These are phyloP conservation scores for Podabrus alpinus DNA, from an alignment of 2,888 invertebrate species.

Conservation along the genomic window DNA sequence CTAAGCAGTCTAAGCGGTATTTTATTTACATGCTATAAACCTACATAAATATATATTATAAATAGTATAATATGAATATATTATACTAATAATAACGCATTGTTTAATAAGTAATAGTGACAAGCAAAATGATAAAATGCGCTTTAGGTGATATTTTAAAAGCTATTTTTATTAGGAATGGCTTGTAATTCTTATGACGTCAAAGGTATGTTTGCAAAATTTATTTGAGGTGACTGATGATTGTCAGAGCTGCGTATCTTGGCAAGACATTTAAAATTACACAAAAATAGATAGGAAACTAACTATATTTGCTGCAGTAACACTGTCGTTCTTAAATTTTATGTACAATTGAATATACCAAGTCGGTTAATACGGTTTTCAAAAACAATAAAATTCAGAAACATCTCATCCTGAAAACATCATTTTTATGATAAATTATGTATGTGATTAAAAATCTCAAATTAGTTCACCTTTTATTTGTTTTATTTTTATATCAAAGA, in stretches of 20 bases:
- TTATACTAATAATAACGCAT: too few species aligned
- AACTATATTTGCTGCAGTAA: background rate
- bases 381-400: background rate
- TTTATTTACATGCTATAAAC: too few species aligned
- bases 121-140: background rate
- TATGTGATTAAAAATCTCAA: background rate
- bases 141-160: constrained; percentile 1
- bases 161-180: background rate
- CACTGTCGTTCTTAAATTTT: background rate
- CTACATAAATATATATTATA: too few species aligned
- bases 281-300: background rate
- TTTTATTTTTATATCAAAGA: too few species aligned
- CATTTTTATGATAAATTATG: too few species aligned
- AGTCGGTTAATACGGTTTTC: background rate
- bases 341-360: background rate
- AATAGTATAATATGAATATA: too few species aligned
- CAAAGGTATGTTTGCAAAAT: background rate
- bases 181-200: background rate
- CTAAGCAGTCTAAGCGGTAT: too few species aligned
- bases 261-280: background rate
- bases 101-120: background rate
- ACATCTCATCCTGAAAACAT: too few species aligned
- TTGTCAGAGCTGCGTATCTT: background rate
- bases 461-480: background rate
- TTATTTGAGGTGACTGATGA: background rate